Evolutionary conservation across 2,888 invertebrate species (phyloP).

Genomic region (Lordiphosa fenestrarum): DNA sequence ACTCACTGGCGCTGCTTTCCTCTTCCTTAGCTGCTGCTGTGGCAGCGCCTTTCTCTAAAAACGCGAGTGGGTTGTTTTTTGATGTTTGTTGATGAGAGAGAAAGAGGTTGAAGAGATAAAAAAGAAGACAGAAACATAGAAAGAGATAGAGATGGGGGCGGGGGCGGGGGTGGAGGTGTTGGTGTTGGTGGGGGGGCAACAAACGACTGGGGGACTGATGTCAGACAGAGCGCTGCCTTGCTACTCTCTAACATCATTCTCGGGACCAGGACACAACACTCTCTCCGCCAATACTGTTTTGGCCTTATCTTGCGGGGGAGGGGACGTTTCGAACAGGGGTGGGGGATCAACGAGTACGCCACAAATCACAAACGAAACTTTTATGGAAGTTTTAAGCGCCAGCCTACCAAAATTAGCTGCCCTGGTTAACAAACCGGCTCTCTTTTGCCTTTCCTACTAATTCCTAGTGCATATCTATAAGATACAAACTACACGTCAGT

Average conservation of each 20-base stretch:
- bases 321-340: too few relatives aligned
- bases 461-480: constrained; percentile 60
- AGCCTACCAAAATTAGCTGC: constrained; percentile 29
- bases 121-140: constrained; percentile 29
- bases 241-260: too few relatives aligned
- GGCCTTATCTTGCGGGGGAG: too few relatives aligned
- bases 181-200: constrained; percentile 16
- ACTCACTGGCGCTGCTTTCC: constrained; percentile 78
- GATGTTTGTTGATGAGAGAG: constrained; percentile 51
- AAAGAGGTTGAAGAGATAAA: constrained; percentile 24
- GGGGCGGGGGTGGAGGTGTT: constrained; percentile 1
- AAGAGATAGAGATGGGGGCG: constrained; percentile 12
- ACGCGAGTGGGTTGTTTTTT: constrained; percentile 74
- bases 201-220: constrained; percentile 26
- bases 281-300: too few relatives aligned
- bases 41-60: constrained; percentile 69
- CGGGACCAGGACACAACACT: too few relatives aligned
- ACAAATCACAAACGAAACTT: too few relatives aligned
- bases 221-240: too few relatives aligned
- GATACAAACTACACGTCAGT: constrained; percentile 48
- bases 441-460: too few relatives aligned
- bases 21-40: constrained; percentile 43
- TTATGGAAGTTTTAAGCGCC: too few relatives aligned
- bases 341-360: too few relatives aligned
- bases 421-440: constrained; percentile 19